A percentile compares a stretch with the other conserved stretches of the same genome.
Evolutionary conservation across 2,113 vertebrate species (phyloP).

Genomic region (Euleptes europaea): DNA sequence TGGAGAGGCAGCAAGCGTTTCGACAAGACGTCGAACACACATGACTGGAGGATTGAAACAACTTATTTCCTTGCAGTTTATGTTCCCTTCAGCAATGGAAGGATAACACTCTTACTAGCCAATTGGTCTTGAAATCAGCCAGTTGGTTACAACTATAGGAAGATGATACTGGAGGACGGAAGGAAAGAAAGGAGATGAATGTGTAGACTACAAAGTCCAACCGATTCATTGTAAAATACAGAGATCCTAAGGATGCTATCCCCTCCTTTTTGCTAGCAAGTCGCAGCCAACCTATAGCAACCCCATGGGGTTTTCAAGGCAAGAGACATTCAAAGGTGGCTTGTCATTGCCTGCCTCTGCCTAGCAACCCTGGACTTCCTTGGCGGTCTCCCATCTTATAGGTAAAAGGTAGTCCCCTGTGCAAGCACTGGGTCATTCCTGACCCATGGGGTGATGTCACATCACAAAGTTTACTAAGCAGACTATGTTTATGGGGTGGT

Average conservation of each 20-base stretch:
- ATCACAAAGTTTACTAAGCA: too few relatives aligned
- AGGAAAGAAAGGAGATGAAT: neutral
- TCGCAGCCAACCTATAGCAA: too few relatives aligned
- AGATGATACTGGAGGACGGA: neutral
- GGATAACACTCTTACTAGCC: neutral
- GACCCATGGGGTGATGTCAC: too few relatives aligned
- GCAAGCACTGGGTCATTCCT: too few relatives aligned
- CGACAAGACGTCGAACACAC: rapidly evolving
- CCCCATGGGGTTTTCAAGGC: too few relatives aligned
- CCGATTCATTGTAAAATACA: neutral
- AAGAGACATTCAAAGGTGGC: too few relatives aligned
- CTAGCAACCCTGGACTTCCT: too few relatives aligned
- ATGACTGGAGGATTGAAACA: rapidly evolving
- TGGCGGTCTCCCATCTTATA: too few relatives aligned
- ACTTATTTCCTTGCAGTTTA: conserved; percentile 20
- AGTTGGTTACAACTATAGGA: neutral
- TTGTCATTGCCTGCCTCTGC: too few relatives aligned
- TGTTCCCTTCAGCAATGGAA: conserved; percentile 14
- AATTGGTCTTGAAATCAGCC: conserved; percentile 20
- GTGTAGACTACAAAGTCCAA: neutral
- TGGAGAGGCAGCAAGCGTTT: neutral
- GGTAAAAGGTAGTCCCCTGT: too few relatives aligned
- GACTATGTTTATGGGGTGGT: too few relatives aligned
- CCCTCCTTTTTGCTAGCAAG: too few relatives aligned
- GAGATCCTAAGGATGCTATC: neutral